Evolutionary conservation across 2,888 invertebrate genomes (phyloP).

Genomic region (Bellardia bayeri): DNA sequence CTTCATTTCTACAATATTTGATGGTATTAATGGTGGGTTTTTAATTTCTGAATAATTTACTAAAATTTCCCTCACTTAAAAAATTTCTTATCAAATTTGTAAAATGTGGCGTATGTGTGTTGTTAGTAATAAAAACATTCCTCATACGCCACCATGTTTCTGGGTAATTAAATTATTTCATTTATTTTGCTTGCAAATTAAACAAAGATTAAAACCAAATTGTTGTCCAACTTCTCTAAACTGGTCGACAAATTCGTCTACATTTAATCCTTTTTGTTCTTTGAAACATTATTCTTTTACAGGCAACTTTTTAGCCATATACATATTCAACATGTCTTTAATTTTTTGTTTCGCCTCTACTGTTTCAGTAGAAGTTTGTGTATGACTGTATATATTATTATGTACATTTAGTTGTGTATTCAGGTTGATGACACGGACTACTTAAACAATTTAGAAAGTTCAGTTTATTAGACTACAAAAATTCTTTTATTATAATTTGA

Average conservation of each 20-base stretch:
- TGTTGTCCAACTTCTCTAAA: no score
- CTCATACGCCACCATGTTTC: no score
- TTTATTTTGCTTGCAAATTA: no score
- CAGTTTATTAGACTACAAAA: neutral
- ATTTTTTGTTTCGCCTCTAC: neutral
- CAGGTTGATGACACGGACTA: conserved; percentile 63
- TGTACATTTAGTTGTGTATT: conserved; percentile 43
- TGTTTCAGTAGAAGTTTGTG: neutral
- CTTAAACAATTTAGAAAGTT: conserved; percentile 47
- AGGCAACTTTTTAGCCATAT: neutral
- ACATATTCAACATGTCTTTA: neutral
- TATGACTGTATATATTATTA: conserved; percentile 37
- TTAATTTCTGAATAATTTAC: no score
- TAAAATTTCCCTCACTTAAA: no score
- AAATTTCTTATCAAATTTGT: no score
- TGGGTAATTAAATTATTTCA: no score
- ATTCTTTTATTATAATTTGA: neutral
- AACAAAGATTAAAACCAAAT: no score
- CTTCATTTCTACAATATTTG: no score
- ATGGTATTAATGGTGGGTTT: no score
- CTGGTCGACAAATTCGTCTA: neutral
- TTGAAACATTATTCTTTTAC: neutral
- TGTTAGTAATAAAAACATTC: no score
- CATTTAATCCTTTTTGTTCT: neutral
- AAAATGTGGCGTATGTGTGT: no score